Evolutionary conservation across 2,797 vertebrate species (phyloP), one percentile per base, ranked within the genome.

Genomic region (Silurus aristotelis): DNA sequence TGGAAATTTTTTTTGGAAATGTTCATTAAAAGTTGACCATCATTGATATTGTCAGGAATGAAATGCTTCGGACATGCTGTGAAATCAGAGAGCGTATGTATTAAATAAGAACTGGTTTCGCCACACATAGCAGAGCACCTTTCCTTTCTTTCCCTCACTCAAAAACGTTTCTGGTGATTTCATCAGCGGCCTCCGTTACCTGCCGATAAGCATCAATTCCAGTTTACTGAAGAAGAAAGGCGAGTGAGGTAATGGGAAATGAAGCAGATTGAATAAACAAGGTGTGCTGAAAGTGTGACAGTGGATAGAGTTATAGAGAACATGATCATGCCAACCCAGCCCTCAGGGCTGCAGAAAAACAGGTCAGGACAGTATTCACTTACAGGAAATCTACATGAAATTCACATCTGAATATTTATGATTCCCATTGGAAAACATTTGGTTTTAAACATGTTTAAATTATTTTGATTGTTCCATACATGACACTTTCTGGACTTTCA

Each of bases 161-260:
- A 55, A 72, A 43, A 43, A 58, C 7, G 20, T 87, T 88, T 83
- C 83, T 63, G 27, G 52, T 20, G 22, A 83, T 88, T 88, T 85
- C 81, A 72, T 83, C 75, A 87, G 80, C 76, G 22, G 25, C 46
- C 68, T 27, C 75, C 8, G 17, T 87, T 80, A 85, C 46, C 70
- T 87, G 83, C 31, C 20, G 31, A 87, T 88, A 86, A 84, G 68
- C 80, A 88, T 87, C 81, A 73, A 75, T 87, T 67, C 48, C 38
- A 52, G 83, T 81, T 87, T 48, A 64, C 75, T 64, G 61, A 64
- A 84, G 63, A 83, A 85, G 68, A 80, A 83, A 66, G 78, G 46
- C 9, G 46, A 14, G 52, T 46, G 15, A 67, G 46, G 58, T 38
- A 84, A 77, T 20, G 66, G n/a, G 55, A 73, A 77, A 56, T 2